These are phyloP conservation scores for Oncorhynchus gorbuscha DNA, from an alignment of 2,113 vertebrate genomes.

Conservation along the genomic window DNA sequence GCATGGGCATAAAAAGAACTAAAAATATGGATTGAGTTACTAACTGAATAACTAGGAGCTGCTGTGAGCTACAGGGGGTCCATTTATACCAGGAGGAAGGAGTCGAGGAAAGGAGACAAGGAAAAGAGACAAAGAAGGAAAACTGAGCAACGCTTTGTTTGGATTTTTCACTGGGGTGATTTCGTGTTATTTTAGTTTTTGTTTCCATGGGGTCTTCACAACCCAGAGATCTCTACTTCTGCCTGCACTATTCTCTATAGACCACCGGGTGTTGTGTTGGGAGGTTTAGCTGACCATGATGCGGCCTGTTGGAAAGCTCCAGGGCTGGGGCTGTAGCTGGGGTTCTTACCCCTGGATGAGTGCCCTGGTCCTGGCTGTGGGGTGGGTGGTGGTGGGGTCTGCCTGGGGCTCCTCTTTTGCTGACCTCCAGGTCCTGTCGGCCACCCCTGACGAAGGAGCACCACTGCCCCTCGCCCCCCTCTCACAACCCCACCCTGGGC, in stretches of 20 bases:
- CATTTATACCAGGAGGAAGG: background rate
- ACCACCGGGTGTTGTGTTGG: background rate
- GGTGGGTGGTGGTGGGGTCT: constrained; percentile 80
- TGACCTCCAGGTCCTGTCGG: constrained; percentile 82
- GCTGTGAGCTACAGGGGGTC: background rate
- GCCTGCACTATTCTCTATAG: background rate
- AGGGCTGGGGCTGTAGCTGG: background rate
- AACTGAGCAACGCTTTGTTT: constrained; percentile 26
- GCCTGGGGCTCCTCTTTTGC: constrained; percentile 52
- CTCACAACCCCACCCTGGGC: constrained; percentile 36
- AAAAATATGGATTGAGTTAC: constrained; percentile 29
- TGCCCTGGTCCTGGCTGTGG: constrained; percentile 81
- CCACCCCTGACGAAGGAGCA: constrained; percentile 67
- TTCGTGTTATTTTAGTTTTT: background rate
- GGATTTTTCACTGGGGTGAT: constrained; percentile 17
- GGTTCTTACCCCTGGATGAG: constrained; percentile 75
- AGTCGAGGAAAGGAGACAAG: constrained; percentile 17
- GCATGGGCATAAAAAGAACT: constrained; percentile 47
- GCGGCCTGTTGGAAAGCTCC: background rate
- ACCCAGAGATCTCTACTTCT: background rate
- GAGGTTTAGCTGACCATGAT: background rate
- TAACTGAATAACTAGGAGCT: constrained; percentile 49
- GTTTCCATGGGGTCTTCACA: background rate
- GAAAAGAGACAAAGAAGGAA: constrained; percentile 31
- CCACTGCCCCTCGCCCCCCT: constrained; percentile 75